Evolutionary conservation across 2,888 invertebrate genomes (phyloP), one percentile per base, ranked within the genome.

Genomic region (Platycheirus albimanus): DNA sequence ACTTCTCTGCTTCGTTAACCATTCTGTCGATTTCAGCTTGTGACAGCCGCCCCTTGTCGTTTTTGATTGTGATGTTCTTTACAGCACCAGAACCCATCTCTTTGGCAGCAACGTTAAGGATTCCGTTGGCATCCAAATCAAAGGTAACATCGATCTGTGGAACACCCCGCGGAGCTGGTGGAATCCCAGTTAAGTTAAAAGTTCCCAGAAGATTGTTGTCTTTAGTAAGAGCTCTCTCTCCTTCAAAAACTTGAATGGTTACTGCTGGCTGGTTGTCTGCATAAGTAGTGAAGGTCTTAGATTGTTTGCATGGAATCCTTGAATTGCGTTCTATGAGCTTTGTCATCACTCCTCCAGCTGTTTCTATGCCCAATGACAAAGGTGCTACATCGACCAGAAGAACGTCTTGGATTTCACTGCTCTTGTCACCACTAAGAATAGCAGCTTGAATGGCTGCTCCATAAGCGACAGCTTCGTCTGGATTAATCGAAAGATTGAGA

Each of bases 201-300:
- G 97, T 98, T 70, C 99, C 99, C 84, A 99, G 93, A 49, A 97
- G 92, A 90, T 98, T 97, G 92, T 98, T 98, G 90, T 97, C 97
- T 88, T 95, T 96, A 85, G 97, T 97, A 96, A 98, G 95, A 49
- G 97, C 96, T 38, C 96, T 92, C 90, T 96, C 95, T 30, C 95
- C 95, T 89, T 96, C 95, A 88, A 93, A 94, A 13, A 95, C 95
- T 89, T 95, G 94, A 78, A 95, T 93, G 20, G 93, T 93, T 49
- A 95, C 95, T 0, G 93, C 95, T 0, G 95, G 93, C 89, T 96
- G 96, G 90, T 96, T 96, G 91, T 96, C 96, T 0, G 95, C 91
- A 88, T 95, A 96, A 0, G 96, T 96, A 47, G 96, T 94, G 91
- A 96, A 96, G 0, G 93, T 94, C 88, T 95, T 93, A 0, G 93